Evolutionary conservation across 2,888 invertebrate species (phyloP).

Genomic region (Pachymerium ferrugineum): DNA sequence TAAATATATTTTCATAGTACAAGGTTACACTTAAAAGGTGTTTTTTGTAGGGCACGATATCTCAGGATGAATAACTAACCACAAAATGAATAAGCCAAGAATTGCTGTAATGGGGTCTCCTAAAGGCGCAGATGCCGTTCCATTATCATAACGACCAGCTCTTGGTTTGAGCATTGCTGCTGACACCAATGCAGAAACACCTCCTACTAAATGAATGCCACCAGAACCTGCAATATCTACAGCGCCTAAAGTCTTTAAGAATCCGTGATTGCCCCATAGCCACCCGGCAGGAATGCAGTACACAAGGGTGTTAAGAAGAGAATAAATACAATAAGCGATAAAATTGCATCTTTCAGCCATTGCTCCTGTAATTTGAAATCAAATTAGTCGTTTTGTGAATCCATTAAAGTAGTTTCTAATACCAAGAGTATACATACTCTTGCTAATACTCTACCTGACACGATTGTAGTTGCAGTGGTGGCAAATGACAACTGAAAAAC

Average conservation of each 20-base stretch:
- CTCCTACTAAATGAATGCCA: slow-evolving; percentile 82
- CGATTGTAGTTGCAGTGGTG: slow-evolving; percentile 84
- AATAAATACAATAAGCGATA: slow-evolving; percentile 84
- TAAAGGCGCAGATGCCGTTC: slow-evolving; percentile 67
- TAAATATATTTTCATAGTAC: too few species aligned
- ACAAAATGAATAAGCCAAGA: slow-evolving; percentile 83
- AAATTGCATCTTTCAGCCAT: slow-evolving; percentile 94
- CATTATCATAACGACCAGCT: slow-evolving; percentile 66
- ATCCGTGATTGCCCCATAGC: slow-evolving; percentile 87
- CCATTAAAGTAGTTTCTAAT: too few species aligned
- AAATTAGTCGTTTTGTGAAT: too few species aligned
- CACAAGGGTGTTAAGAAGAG: slow-evolving; percentile 77
- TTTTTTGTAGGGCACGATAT: too few species aligned
- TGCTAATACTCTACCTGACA: too few species aligned
- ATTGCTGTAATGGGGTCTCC: slow-evolving; percentile 86
- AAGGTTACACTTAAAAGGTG: too few species aligned
- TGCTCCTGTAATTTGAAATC: slow-evolving; percentile 56
- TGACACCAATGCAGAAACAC: slow-evolving; percentile 71
- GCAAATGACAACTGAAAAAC: slow-evolving; percentile 63
- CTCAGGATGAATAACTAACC: too few species aligned
- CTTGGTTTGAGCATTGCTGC: slow-evolving; percentile 85
- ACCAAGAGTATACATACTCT: too few species aligned
- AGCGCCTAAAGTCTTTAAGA: slow-evolving; percentile 72
- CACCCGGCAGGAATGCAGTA: slow-evolving; percentile 91
- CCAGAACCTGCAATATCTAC: slow-evolving; percentile 88